Evolutionary conservation across 2,888 invertebrate species (phyloP).

Genomic region (Xylota segnis): DNA sequence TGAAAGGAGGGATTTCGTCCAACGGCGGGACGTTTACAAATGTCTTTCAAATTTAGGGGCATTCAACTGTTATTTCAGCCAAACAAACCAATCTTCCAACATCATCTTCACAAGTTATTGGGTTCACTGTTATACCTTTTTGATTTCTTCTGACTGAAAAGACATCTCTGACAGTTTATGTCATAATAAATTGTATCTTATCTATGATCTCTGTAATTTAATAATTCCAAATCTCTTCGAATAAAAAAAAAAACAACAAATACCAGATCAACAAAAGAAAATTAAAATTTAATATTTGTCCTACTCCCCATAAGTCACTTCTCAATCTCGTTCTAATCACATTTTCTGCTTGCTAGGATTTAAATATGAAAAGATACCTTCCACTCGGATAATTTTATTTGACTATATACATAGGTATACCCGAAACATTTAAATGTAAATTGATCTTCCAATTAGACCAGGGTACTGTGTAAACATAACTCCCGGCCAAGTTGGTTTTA

Average conservation of each 20-base stretch:
- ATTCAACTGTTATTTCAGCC: too few species aligned
- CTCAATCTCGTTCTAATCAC: not conserved
- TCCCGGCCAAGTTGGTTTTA: not conserved
- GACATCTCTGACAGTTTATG: not conserved
- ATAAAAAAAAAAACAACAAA: not conserved
- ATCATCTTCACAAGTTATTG: not conserved
- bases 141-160: not conserved
- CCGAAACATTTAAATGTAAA: slow-evolving; percentile 9
- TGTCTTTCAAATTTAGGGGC: too few species aligned
- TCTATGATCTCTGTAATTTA: not conserved
- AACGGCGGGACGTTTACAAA: too few species aligned
- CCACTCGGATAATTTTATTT: not conserved
- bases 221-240: not conserved
- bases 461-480: slow-evolving; percentile 7
- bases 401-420: not conserved
- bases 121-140: not conserved
- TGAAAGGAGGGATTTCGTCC: too few species aligned
- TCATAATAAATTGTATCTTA: not conserved
- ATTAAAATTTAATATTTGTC: not conserved
- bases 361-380: slow-evolving; percentile 30
- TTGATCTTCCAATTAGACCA: slow-evolving; percentile 26
- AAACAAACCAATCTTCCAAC: too few species aligned
- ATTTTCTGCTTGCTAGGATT: slow-evolving; percentile 19
- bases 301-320: not conserved
- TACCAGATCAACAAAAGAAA: not conserved